These are phyloP conservation scores for Gobio occitaniae DNA, from an alignment of 2,797 vertebrate species.

Conservation along the genomic window DNA sequence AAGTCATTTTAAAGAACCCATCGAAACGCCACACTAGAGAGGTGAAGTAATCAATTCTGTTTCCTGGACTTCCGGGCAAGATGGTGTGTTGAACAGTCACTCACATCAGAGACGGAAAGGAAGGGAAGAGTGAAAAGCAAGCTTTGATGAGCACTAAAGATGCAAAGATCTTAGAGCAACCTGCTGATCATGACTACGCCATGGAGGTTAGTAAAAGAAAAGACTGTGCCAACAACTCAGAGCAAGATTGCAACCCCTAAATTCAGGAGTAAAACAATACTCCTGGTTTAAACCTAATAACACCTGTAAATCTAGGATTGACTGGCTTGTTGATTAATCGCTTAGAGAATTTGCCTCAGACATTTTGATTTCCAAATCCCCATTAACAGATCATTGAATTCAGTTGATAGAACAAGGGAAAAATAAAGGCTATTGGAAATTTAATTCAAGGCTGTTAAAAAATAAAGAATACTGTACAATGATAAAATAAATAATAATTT, in stretches of 20 bases:
- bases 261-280: background rate
- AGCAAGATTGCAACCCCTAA: background rate
- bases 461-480: background rate
- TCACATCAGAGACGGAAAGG: background rate
- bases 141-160: background rate
- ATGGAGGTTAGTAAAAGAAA: background rate
- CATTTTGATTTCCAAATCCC: background rate
- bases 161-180: background rate
- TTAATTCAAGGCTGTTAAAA: background rate
- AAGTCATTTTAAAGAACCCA: too few relatives aligned
- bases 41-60: too few relatives aligned
- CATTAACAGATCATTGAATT: background rate
- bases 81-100: background rate
- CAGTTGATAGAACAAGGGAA: background rate
- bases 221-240: background rate
- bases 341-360: too few relatives aligned
- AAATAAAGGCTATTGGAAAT: background rate
- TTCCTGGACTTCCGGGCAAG: background rate
- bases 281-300: conserved; percentile 21
- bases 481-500: background rate
- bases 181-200: background rate
- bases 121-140: background rate
- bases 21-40: too few relatives aligned
- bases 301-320: background rate
- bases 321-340: background rate